A percentile compares a stretch with the other conserved stretches of the same genome.
Evolutionary conservation across 2,888 invertebrate genomes (phyloP).

Genomic region (Andrena praecox): DNA sequence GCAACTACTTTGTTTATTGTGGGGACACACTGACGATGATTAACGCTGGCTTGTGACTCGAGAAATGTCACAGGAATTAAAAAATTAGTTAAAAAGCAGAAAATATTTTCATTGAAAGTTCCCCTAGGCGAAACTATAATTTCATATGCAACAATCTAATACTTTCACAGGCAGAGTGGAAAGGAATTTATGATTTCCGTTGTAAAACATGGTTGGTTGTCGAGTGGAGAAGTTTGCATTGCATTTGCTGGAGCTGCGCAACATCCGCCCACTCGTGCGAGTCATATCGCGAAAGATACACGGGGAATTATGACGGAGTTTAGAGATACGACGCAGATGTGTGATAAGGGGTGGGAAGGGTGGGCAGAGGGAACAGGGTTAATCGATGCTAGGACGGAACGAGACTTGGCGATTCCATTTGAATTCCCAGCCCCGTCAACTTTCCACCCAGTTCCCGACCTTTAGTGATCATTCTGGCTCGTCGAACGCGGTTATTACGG

Average conservation of each 20-base stretch:
- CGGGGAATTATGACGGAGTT: conserved; percentile 41
- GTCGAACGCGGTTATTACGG: conserved; percentile 62
- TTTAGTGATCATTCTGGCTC: conserved; percentile 59
- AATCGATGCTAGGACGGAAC: conserved; percentile 61
- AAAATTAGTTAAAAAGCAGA: too few relatives aligned
- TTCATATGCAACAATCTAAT: too few relatives aligned
- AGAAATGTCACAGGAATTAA: too few relatives aligned
- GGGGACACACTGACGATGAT: too few relatives aligned
- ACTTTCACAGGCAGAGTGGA: too few relatives aligned
- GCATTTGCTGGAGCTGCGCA: background rate
- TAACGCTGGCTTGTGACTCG: too few relatives aligned
- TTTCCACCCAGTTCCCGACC: conserved; percentile 24
- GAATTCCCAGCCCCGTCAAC: conserved; percentile 55
- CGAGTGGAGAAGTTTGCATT: background rate
- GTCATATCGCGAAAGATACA: conserved; percentile 15
- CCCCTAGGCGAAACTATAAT: too few relatives aligned
- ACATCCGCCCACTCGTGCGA: conserved; percentile 11
- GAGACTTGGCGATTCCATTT: conserved; percentile 60
- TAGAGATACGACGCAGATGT: background rate
- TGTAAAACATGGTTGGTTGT: too few relatives aligned
- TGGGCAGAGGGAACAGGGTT: conserved; percentile 37
- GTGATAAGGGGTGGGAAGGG: background rate
- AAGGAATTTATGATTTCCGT: too few relatives aligned
- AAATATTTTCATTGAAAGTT: too few relatives aligned
- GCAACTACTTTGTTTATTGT: too few relatives aligned